Percentiles rank a stretch among this genome's conserved stretches.
phyloP scores from a whole-genome alignment of 2,113 vertebrate genomes.

The Camelus bactrianus region DNA sequence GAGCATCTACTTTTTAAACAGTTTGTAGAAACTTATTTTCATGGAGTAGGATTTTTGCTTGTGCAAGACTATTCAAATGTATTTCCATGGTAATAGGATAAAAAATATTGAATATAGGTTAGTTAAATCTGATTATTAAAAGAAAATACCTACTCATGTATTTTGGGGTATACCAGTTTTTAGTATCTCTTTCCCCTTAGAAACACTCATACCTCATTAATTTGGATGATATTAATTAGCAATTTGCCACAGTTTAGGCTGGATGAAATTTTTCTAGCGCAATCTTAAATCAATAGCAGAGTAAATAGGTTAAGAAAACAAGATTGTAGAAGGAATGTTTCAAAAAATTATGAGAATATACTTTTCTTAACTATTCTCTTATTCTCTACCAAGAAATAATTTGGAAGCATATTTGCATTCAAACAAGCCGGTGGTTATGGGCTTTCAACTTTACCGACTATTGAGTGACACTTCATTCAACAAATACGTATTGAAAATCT shows the following conservation, averaged over 20 bases:
- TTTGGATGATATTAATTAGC: constrained; percentile 31
- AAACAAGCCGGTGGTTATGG: background rate
- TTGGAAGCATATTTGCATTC: background rate
- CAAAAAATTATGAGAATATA: background rate
- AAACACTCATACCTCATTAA: constrained; percentile 14
- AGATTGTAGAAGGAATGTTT: constrained; percentile 4
- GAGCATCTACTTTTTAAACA: constrained; percentile 8
- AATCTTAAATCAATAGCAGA: constrained; percentile 19
- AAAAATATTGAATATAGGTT: constrained; percentile 50
- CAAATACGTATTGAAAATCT: background rate
- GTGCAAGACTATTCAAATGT: constrained; percentile 25
- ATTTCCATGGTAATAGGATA: constrained; percentile 71
- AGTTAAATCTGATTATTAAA: constrained; percentile 41
- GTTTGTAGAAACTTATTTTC: background rate
- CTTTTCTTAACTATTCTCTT: constrained; percentile 24
- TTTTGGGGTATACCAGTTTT: background rate
- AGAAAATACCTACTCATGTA: background rate
- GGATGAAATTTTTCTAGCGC: background rate
- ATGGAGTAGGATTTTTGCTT: background rate
- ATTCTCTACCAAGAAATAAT: background rate
- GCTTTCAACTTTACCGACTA: background rate
- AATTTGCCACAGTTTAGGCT: constrained; percentile 34
- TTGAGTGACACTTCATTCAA: background rate
- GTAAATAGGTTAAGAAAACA: constrained; percentile 12
- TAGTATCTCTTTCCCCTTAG: background rate